phyloP scores from a whole-genome alignment of 2,797 vertebrate genomes.

The Intellagama lesueurii region DNA sequence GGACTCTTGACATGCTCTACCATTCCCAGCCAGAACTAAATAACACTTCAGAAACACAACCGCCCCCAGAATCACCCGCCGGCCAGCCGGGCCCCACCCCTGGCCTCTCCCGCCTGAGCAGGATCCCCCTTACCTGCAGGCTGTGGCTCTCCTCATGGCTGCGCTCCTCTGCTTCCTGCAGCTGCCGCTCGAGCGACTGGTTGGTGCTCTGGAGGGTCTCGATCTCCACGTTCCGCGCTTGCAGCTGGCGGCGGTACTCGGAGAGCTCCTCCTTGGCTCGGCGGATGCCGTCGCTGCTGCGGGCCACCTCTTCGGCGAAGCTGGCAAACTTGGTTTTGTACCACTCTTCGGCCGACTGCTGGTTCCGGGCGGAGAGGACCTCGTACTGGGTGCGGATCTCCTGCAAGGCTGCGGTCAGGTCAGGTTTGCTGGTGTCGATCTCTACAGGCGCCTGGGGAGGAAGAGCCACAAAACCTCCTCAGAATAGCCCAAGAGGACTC shows the following conservation, averaged over 20 bases:
- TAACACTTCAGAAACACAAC: no score
- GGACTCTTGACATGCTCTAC: no score
- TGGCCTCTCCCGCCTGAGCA: not conserved
- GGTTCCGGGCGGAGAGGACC: conserved; percentile 82
- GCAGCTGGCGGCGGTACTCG: conserved; percentile 86
- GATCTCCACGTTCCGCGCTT: conserved; percentile 84
- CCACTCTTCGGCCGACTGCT: conserved; percentile 85
- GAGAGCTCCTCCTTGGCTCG: conserved; percentile 85
- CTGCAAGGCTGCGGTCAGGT: conserved; percentile 86
- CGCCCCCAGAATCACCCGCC: not conserved
- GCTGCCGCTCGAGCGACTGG: conserved; percentile 87
- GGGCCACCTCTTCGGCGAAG: conserved; percentile 79
- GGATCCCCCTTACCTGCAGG: conserved; percentile 83
- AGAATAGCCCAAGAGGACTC: not conserved
- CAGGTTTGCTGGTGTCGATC: conserved; percentile 88
- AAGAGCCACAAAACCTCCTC: not conserved
- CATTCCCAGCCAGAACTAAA: not conserved
- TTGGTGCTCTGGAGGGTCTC: conserved; percentile 85
- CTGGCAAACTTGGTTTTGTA: conserved; percentile 84
- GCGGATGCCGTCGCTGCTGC: conserved; percentile 83
- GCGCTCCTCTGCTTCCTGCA: conserved; percentile 84
- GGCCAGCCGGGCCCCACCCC: not conserved
- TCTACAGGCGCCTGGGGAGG: conserved; percentile 91
- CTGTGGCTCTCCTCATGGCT: conserved; percentile 79
- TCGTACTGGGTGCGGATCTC: conserved; percentile 79